Evolutionary conservation across 2,113 vertebrate genomes (phyloP), one percentile per base, ranked within the genome.

Genomic region (Uria lomvia): DNA sequence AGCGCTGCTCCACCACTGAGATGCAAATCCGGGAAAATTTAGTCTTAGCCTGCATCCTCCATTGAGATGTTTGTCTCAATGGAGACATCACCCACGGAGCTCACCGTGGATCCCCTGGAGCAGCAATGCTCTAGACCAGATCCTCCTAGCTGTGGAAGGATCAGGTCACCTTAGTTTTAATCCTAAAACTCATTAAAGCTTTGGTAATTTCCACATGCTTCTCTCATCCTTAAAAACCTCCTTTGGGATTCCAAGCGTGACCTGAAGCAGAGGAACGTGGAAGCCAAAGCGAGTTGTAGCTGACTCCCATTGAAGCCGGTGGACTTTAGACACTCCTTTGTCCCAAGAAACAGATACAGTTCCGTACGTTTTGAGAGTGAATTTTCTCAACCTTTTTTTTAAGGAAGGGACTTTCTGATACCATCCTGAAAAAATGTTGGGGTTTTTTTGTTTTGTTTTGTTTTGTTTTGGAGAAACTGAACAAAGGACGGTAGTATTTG

Each of bases 1-100:
- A 0, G 3, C 9, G 3, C 29, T 13, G 23, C 20, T n/a, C 1
- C 2, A 21, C 38, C 49, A 1, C 2, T 1, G 36, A 49, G 45
- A 7, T 26, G 70, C 24, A 22, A 32, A 21, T 1, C 47, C 58
- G 80, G 67, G 86, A 26, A 56, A 34, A 56, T 50, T 55, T 4
- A 8, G 21, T 11, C 47, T 49, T 9, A 19, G 30, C 40, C 43
- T 38, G n/a, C 10, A 3, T 47, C 50, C 34, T 88, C 40, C 71
- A 2, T 3, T 4, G 80, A n/a, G 75, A 40, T 15, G 36, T 58
- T 81, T 34, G 4, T 24, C 42, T 36, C 36, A 36, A 36, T 36
- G 36, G 36, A 36, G 36, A 36, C 36, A 36, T 8, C 50, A 36
- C 34, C n/a, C 55, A 3, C 3, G 52, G 76, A 50, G 34, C 65